Percentiles rank a stretch among this genome's conserved stretches.
Conservation (phyloP, 1,140 invertebrate species). For the Galleria mellonella region DNA sequence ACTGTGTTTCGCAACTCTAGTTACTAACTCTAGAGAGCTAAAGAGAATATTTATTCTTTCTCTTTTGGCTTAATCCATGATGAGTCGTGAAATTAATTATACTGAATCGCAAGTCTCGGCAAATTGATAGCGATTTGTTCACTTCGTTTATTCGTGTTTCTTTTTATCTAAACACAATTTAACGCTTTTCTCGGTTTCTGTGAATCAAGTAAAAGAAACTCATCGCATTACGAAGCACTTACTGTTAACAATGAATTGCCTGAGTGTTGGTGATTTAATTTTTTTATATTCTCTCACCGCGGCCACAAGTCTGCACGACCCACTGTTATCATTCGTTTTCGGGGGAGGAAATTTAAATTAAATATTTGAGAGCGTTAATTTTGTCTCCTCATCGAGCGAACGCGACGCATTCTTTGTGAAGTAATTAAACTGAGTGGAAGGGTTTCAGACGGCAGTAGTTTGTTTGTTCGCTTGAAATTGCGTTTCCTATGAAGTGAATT, state of each 20-base stretch:
- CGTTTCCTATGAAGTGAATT: constrained; percentile 58
- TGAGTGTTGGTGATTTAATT: constrained; percentile 24
- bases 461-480: constrained; percentile 63
- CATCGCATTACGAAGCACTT: constrained; percentile 33
- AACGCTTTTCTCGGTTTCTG: constrained; percentile 20
- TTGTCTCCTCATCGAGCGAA: constrained; percentile 70
- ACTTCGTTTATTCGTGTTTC: constrained; percentile 33
- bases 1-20: background rate
- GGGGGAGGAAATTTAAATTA: constrained; percentile 70
- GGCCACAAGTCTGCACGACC: constrained; percentile 39
- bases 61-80: background rate
- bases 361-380: constrained; percentile 73
- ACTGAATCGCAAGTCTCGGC: constrained; percentile 18
- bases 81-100: constrained; percentile 25
- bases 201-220: constrained; percentile 38
- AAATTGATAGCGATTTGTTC: constrained; percentile 53
- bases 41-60: too few species aligned
- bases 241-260: constrained; percentile 52
- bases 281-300: constrained; percentile 37
- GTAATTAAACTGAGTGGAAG: constrained; percentile 71
- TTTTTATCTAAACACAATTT: constrained; percentile 53
- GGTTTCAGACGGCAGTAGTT: constrained; percentile 52
- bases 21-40: constrained; percentile 1
- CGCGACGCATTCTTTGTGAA: constrained; percentile 69
- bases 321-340: constrained; percentile 68